A percentile compares a stretch with the other conserved stretches of the same genome.
Conservation (phyloP, 2,888 invertebrate species). For the Coleophora deauratella region DNA sequence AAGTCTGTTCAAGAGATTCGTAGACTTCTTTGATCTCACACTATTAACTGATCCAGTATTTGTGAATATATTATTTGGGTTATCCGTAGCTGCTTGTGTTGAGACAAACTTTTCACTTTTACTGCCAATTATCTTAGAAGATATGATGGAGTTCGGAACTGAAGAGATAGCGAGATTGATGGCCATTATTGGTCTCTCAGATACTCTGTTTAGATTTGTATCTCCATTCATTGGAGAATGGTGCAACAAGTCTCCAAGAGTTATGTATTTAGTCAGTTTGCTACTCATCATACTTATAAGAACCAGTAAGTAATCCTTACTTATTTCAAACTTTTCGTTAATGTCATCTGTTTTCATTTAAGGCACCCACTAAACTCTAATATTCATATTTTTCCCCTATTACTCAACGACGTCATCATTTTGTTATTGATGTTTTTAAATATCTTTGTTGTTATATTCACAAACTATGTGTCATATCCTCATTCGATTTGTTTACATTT, state of each 20-base stretch:
- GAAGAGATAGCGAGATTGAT: conserved; percentile 76
- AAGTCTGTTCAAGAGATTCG: conserved; percentile 39
- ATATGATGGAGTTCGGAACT: conserved; percentile 74
- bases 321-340: too few relatives aligned
- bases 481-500: too few relatives aligned
- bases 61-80: conserved; percentile 78
- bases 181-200: conserved; percentile 75
- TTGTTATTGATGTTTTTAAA: too few relatives aligned
- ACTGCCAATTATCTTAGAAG: conserved; percentile 78
- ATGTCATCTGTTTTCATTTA: too few relatives aligned
- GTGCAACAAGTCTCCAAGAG: conserved; percentile 74
- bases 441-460: too few relatives aligned
- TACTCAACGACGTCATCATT: too few relatives aligned
- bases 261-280: conserved; percentile 78
- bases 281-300: conserved; percentile 74
- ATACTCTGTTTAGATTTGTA: conserved; percentile 75
- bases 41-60: conserved; percentile 79
- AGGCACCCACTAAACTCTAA: too few relatives aligned
- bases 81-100: conserved; percentile 79
- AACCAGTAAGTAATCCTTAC: conserved; percentile 69
- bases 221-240: conserved; percentile 80
- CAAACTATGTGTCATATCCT: too few relatives aligned
- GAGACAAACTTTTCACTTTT: conserved; percentile 80
- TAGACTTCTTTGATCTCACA: conserved; percentile 77
- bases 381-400: too few relatives aligned